Base-by-base conservation (phyloP, 1,140 invertebrate genomes). In the Dendrolimus kikuchii region DNA sequence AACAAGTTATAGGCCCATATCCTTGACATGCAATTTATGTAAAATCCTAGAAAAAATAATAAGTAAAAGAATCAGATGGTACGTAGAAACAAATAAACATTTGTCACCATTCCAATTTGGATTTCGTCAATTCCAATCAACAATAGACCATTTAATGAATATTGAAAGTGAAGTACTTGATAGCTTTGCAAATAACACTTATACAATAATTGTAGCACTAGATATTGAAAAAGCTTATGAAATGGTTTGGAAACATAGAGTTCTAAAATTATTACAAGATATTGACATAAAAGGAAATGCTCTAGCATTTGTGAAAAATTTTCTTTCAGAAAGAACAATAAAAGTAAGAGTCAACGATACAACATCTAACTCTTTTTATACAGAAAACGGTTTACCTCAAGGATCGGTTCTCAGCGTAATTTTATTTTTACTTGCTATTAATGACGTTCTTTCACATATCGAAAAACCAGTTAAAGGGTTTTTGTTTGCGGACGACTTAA, bases 41-140 rank as follows among this genome's bases (percentile, higher is more conserved):
- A 66, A 63, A 63, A 55, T 63, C 38, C 47, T 63, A 6, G 60
- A 66, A 58, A 66, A 66, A 60, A 60, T 60, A 40, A 54, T 66
- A 38, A 55, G n/a, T n/a, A n/a, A n/a, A n/a, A n/a, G n/a, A n/a
- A n/a, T n/a, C n/a, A n/a, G n/a, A n/a, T n/a, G n/a, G n/a, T n/a
- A n/a, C n/a, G n/a, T n/a, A n/a, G 59, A 66, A 53, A 44, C 38
- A 6, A 61, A 59, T 47, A 46, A 57, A 39, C 36, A 38, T 38
- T 6, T 60, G 7, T 57, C 62, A 39, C 40, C 43, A 23, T 57
- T 52, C 47, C 62, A 64, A 23, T 64, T 40, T 53, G 60, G 61
- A 6, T 63, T 63, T 47, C 38, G 61, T 0, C 57, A 59, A 46
- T 62, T 46, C 7, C 38, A 56, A 43, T 59, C 60, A 40, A 62